Evolutionary conservation across 2,113 vertebrate species (phyloP).

Genomic region (Holacanthus passer): DNA sequence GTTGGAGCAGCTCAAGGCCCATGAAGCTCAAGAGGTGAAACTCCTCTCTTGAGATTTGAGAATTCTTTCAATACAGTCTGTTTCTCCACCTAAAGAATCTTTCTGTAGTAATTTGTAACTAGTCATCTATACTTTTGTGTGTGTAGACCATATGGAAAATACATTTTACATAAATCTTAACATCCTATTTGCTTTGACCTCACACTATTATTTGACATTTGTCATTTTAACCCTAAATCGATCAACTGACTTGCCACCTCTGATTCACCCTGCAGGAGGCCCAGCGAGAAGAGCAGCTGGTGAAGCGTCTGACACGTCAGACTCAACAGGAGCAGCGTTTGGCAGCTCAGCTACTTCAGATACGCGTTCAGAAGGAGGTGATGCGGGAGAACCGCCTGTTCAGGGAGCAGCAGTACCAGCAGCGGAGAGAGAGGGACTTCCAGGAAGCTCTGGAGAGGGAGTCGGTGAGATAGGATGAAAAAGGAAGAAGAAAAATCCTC

Average conservation of each 20-base stretch:
- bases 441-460: conserved; percentile 91
- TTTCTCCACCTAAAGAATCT: not conserved
- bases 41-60: conserved; percentile 6
- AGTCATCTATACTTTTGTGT: not conserved
- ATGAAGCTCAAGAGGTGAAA: conserved; percentile 89
- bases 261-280: conserved; percentile 82
- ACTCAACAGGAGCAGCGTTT: conserved; percentile 92
- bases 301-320: conserved; percentile 90
- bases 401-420: conserved; percentile 91
- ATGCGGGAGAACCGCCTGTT: conserved; percentile 91
- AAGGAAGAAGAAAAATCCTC: conserved; percentile 33
- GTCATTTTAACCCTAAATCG: not conserved
- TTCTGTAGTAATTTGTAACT: not conserved
- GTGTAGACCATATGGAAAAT: not conserved
- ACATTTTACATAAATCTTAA: not conserved
- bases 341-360: conserved; percentile 90
- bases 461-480: conserved; percentile 85
- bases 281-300: conserved; percentile 88
- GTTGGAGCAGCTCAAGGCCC: conserved; percentile 87
- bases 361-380: conserved; percentile 91
- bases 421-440: conserved; percentile 89
- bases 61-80: not conserved
- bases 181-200: not conserved
- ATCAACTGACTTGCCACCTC: not conserved
- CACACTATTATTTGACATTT: not conserved